Conservation (phyloP, 2,888 invertebrate species). For the Dynastes grantii region DNA sequence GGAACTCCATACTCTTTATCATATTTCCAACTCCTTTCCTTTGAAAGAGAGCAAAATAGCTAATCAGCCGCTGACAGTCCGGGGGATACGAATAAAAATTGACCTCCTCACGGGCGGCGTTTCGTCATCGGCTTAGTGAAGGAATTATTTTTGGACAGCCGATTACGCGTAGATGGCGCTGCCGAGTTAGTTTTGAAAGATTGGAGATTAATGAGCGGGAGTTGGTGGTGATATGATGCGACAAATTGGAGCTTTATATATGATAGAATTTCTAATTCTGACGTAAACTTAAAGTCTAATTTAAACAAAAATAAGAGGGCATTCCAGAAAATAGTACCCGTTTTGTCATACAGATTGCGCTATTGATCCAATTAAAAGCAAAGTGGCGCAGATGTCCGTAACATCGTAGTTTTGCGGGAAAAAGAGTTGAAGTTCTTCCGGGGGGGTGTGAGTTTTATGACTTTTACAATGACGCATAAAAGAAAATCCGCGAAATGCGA, state of each 20-base stretch:
- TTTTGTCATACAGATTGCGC: too few relatives aligned
- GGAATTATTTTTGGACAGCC: constrained; percentile 46
- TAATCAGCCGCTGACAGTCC: constrained; percentile 61
- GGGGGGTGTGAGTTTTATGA: too few relatives aligned
- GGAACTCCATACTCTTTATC: neutral
- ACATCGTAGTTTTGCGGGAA: too few relatives aligned
- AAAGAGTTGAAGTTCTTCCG: too few relatives aligned
- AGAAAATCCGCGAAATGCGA: too few relatives aligned
- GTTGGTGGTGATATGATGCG: constrained; percentile 4
- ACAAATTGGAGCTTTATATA: constrained; percentile 1
- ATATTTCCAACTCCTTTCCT: neutral
- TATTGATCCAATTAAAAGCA: too few relatives aligned
- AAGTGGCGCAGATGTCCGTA: too few relatives aligned
- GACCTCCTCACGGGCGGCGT: constrained; percentile 60
- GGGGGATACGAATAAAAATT: constrained; percentile 66
- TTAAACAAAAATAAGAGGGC: too few relatives aligned
- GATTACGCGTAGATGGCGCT: constrained; percentile 26
- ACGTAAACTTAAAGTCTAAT: too few relatives aligned
- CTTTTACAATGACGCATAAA: too few relatives aligned
- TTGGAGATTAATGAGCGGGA: constrained; percentile 39
- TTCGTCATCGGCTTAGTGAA: constrained; percentile 17
- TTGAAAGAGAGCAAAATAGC: neutral
- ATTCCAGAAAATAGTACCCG: too few relatives aligned
- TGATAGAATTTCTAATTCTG: too few relatives aligned
- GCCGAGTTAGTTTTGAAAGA: constrained; percentile 16